phyloP scores from a whole-genome alignment of 2,797 vertebrate species.

The Oceanodroma leucorhoa region DNA sequence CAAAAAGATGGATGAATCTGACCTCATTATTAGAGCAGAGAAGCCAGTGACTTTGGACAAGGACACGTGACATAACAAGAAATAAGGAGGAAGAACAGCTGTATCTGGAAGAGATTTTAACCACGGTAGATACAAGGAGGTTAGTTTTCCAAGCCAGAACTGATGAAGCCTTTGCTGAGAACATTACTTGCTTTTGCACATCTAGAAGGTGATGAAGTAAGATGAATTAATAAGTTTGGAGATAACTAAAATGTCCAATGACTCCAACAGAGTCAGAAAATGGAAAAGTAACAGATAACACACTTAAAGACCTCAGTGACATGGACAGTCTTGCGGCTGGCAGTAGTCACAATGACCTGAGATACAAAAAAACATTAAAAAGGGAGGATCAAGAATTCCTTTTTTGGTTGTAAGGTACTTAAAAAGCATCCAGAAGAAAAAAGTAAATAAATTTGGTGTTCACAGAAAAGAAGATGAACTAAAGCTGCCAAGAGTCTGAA shows the following conservation, averaged over 20 bases:
- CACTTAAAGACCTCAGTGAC: not conserved
- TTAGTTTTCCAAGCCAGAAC: not conserved
- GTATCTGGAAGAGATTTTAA: not conserved
- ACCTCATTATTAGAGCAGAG: not conserved
- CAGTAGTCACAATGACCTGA: not conserved
- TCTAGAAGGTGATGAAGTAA: not conserved
- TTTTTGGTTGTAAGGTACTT: not conserved
- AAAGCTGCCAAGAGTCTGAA: not conserved
- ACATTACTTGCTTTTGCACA: not conserved
- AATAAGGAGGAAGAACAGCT: not conserved
- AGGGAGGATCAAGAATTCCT: not conserved
- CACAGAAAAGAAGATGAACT: not conserved
- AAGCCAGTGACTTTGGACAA: not conserved
- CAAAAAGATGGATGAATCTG: not conserved
- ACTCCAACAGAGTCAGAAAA: not conserved
- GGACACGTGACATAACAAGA: not conserved
- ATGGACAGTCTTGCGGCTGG: not conserved
- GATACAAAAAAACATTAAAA: not conserved
- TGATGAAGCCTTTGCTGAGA: not conserved
- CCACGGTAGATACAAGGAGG: rapidly evolving
- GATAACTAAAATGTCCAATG: not conserved
- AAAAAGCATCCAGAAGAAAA: not conserved
- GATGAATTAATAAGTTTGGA: not conserved
- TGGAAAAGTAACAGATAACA: not conserved
- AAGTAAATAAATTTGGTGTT: not conserved